A percentile compares a stretch with the other conserved stretches of the same genome.
Evolutionary conservation across 1,140 invertebrate genomes (phyloP).

Genomic region (Trachymyrmex septentrionalis): DNA sequence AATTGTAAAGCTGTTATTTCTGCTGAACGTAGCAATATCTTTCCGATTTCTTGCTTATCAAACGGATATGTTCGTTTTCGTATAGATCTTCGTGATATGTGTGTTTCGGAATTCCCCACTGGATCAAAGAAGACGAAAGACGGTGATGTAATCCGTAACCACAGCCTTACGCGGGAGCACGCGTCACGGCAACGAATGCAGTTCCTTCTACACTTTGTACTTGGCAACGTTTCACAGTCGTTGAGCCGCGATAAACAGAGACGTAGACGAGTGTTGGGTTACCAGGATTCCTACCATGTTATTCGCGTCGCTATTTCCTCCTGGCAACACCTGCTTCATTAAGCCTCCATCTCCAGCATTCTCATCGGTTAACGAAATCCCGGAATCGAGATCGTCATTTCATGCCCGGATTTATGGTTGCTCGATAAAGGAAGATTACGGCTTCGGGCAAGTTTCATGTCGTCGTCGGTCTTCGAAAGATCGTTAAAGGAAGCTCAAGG

Average conservation of each 20-base stretch:
- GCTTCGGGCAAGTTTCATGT: slow-evolving; percentile 54
- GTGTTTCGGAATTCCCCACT: background rate
- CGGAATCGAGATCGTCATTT: slow-evolving; percentile 54
- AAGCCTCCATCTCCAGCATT: slow-evolving; percentile 32
- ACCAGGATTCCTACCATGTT: slow-evolving; percentile 39
- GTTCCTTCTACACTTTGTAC: slow-evolving; percentile 48
- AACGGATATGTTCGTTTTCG: background rate
- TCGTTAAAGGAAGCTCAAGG: slow-evolving; percentile 58
- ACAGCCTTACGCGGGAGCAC: slow-evolving; percentile 20
- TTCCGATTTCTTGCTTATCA: background rate
- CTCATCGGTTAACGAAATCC: slow-evolving; percentile 51
- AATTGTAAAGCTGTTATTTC: too few relatives aligned
- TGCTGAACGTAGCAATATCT: too few relatives aligned
- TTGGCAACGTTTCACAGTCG: slow-evolving; percentile 57
- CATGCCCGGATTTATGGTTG: slow-evolving; percentile 53
- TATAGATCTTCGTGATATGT: background rate
- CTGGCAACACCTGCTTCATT: slow-evolving; percentile 69
- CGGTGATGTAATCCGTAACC: slow-evolving; percentile 41
- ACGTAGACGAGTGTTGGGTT: slow-evolving; percentile 58
- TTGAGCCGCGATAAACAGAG: slow-evolving; percentile 57
- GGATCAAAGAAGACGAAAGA: slow-evolving; percentile 27
- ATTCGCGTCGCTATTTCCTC: slow-evolving; percentile 44
- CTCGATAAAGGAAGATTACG: slow-evolving; percentile 62
- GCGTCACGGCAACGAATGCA: slow-evolving; percentile 66
- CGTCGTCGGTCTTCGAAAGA: slow-evolving; percentile 53